These are phyloP conservation scores for Sebastes taczanowskii DNA, from an alignment of 2,797 vertebrate species.

Conservation along the genomic window DNA sequence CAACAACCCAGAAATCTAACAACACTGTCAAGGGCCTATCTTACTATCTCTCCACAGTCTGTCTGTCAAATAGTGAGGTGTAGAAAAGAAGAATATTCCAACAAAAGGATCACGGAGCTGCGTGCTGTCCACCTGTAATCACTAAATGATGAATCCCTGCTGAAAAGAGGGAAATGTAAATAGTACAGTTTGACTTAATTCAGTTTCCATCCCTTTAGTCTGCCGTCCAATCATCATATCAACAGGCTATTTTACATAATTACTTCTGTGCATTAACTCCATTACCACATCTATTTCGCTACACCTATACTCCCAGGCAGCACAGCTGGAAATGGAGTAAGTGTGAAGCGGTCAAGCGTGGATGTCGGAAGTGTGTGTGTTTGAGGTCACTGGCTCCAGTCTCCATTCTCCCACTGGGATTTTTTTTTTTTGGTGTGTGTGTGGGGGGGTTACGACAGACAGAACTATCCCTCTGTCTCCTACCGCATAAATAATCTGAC, in stretches of 20 bases:
- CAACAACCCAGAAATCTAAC: no score
- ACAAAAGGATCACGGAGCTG: no score
- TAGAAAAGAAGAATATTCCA: no score
- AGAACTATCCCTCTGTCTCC: neutral
- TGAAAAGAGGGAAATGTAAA: no score
- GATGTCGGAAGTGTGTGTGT: neutral
- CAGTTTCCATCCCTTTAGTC: neutral
- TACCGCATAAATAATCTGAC: neutral
- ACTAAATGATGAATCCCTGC: no score
- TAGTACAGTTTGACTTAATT: neutral
- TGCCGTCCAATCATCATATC: neutral
- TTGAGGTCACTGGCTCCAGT: neutral
- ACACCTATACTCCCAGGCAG: neutral
- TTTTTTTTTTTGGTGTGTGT: neutral
- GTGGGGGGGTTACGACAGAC: neutral
- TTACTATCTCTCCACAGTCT: no score
- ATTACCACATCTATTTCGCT: neutral
- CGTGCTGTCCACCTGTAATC: no score
- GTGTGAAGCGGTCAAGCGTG: constrained; percentile 5
- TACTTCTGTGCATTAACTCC: neutral
- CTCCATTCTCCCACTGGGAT: neutral
- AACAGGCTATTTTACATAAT: neutral
- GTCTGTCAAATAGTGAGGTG: no score
- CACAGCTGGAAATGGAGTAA: neutral
- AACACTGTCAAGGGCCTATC: no score